These are phyloP conservation scores for Lumbricus terrestris DNA, from an alignment of 2,888 invertebrate species.

Conservation along the genomic window DNA sequence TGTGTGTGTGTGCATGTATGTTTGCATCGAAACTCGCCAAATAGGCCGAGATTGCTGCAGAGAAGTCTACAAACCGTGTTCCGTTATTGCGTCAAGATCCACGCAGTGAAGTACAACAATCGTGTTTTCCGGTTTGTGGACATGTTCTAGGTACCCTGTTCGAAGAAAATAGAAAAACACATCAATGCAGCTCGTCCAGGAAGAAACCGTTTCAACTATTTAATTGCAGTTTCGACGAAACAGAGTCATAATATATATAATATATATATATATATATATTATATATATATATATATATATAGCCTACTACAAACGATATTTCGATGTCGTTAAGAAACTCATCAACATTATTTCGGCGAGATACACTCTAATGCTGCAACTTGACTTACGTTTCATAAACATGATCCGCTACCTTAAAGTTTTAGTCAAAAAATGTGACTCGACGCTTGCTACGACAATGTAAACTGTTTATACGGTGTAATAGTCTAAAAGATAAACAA, in stretches of 20 bases:
- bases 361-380: background rate
- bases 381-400: background rate
- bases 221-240: background rate
- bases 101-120: slow-evolving; percentile 37
- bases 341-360: background rate
- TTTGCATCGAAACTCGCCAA: too few species aligned
- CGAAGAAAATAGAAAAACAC: background rate
- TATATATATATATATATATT: too few species aligned
- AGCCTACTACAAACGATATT: too few species aligned
- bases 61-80: background rate
- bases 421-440: too few species aligned
- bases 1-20: too few species aligned
- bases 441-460: too few species aligned
- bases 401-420: too few species aligned
- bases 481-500: too few species aligned
- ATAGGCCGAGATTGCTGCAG: background rate
- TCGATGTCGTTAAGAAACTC: background rate
- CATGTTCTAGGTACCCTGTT: slow-evolving; percentile 39
- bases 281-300: too few species aligned
- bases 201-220: background rate
- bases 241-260: background rate
- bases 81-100: slow-evolving; percentile 32
- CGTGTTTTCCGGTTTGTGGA: slow-evolving; percentile 36
- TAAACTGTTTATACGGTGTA: too few species aligned
- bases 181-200: background rate